A percentile compares a stretch with the other conserved stretches of the same genome.
phyloP scores from a whole-genome alignment of 2,888 invertebrate genomes.

The Exephanes ischioxanthus region DNA sequence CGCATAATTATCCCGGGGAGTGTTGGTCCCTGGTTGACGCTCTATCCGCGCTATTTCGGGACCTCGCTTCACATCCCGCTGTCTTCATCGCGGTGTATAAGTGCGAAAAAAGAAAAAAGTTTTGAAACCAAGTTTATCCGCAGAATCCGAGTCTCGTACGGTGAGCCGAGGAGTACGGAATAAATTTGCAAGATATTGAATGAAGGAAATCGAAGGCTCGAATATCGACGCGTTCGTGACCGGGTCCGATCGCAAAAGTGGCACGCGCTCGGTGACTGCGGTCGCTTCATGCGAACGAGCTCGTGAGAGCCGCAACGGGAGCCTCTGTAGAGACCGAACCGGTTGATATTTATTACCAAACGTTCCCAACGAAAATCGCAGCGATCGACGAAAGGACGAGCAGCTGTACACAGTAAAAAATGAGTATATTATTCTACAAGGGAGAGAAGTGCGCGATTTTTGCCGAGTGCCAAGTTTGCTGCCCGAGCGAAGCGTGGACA shows the following conservation, averaged over 20 bases:
- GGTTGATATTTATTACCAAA: slow-evolving; percentile 53
- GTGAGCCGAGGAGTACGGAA: not conserved
- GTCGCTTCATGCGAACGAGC: slow-evolving; percentile 39
- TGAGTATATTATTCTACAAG: no score
- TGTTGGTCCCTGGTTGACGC: not conserved
- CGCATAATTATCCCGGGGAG: slow-evolving; percentile 2
- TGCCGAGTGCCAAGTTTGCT: no score
- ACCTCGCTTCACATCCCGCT: not conserved
- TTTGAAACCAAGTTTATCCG: not conserved
- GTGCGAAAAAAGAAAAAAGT: not conserved
- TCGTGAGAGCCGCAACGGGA: slow-evolving; percentile 9
- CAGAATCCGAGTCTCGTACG: not conserved
- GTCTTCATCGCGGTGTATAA: not conserved
- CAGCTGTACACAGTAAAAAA: not conserved
- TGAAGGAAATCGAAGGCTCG: slow-evolving; percentile 21
- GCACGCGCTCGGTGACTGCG: slow-evolving; percentile 47
- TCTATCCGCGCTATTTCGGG: slow-evolving; percentile 18
- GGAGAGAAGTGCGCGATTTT: no score
- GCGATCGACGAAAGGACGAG: not conserved
- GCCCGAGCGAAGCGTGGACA: no score
- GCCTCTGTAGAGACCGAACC: slow-evolving; percentile 26
- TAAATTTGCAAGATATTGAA: not conserved
- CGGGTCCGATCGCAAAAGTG: slow-evolving; percentile 43
- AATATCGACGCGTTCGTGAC: slow-evolving; percentile 23
- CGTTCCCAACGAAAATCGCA: slow-evolving; percentile 37